Percentiles rank a stretch among this genome's conserved stretches.
These are phyloP conservation scores for Hemibates koningsi DNA, from an alignment of 2,113 vertebrate species.

Conservation along the genomic window DNA sequence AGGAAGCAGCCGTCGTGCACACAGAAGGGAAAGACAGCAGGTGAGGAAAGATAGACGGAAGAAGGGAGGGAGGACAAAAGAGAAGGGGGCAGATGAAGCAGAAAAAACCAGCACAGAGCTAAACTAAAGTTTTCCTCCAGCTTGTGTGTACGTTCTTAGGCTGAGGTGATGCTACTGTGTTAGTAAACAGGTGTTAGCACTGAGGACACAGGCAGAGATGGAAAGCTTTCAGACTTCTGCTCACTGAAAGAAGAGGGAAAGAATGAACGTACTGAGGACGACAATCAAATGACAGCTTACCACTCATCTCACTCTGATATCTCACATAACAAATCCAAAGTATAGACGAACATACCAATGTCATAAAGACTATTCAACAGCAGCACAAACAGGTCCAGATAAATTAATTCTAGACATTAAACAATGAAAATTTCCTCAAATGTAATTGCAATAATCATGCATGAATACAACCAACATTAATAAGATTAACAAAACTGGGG, in stretches of 20 bases:
- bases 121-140: not conserved
- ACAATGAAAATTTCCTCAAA: not conserved
- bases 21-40: conserved; percentile 45
- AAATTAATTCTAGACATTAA: not conserved
- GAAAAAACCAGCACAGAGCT: conserved; percentile 54
- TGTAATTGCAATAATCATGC: not conserved
- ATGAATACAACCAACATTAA: not conserved
- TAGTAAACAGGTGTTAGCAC: conserved; percentile 39
- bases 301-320: not conserved
- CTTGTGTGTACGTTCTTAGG: not conserved
- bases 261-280: not conserved
- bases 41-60: conserved; percentile 21
- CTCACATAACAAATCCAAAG: not conserved
- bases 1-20: conserved; percentile 47
- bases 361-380: not conserved
- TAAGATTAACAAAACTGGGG: not conserved
- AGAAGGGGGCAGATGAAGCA: conserved; percentile 64
- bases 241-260: not conserved
- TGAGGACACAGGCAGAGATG: not conserved
- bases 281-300: not conserved
- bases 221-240: not conserved
- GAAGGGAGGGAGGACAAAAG: conserved; percentile 28
- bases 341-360: not conserved
- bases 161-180: conserved; percentile 1
- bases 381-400: not conserved